Evolutionary conservation across 1,140 invertebrate species (phyloP).

Genomic region (Ephestia elutella): DNA sequence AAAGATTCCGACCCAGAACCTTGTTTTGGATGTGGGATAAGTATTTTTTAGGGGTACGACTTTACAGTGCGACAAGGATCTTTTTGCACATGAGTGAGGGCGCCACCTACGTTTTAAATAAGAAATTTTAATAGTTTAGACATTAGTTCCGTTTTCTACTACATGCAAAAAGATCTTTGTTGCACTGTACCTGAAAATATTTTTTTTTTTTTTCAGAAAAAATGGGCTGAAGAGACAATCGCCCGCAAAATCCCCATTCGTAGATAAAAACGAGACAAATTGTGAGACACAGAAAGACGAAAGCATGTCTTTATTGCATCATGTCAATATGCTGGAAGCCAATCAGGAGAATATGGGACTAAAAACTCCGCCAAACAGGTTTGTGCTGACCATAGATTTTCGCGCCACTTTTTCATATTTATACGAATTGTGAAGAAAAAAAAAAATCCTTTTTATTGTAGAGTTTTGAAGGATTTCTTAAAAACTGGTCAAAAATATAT

Average conservation of each 20-base stretch:
- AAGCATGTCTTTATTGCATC: slow-evolving; percentile 36
- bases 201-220: neutral
- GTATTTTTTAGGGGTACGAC: too few species aligned
- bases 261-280: slow-evolving; percentile 14
- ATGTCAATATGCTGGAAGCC: slow-evolving; percentile 18
- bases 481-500: too few species aligned
- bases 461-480: neutral
- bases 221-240: slow-evolving; percentile 6
- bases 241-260: neutral
- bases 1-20: too few species aligned
- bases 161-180: neutral
- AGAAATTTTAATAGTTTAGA: too few species aligned
- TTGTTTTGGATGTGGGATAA: too few species aligned
- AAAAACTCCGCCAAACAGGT: neutral
- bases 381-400: neutral
- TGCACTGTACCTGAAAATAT: neutral
- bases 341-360: slow-evolving; percentile 11
- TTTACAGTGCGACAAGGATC: too few species aligned
- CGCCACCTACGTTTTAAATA: too few species aligned
- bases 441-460: too few species aligned
- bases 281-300: slow-evolving; percentile 18
- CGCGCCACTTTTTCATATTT: neutral
- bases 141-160: too few species aligned
- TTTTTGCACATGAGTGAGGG: too few species aligned
- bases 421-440: too few species aligned